These are phyloP conservation scores for Metacarcinus magister DNA, from an alignment of 2,888 invertebrate genomes.

Conservation along the genomic window DNA sequence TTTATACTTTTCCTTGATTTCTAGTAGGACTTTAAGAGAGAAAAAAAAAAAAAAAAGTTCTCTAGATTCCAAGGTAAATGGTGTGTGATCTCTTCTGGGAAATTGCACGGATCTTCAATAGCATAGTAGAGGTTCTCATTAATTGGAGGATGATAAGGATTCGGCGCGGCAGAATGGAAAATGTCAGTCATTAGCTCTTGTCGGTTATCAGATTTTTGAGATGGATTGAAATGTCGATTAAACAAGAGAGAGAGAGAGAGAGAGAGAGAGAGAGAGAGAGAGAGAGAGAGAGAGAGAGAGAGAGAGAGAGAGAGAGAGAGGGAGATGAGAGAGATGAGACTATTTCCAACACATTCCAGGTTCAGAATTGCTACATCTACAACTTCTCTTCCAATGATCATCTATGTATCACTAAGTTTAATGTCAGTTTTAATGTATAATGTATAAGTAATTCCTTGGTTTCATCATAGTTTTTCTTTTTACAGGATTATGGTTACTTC, in stretches of 20 bases:
- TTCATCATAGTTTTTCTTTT: too few species aligned
- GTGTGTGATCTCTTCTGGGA: background rate
- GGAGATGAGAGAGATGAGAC: too few species aligned
- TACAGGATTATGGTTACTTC: too few species aligned
- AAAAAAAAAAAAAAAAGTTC: background rate
- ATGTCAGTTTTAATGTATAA: too few species aligned
- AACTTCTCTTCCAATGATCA: too few species aligned
- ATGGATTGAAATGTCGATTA: background rate
- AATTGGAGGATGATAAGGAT: background rate
- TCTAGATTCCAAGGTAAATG: background rate
- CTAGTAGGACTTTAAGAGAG: too few species aligned
- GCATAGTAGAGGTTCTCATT: background rate
- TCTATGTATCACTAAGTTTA: too few species aligned
- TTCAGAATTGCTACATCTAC: too few species aligned
- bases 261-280: constrained; percentile 26
- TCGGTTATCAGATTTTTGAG: background rate
- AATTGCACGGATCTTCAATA: background rate
- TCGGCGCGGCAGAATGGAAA: background rate
- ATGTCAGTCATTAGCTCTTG: background rate
- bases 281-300: constrained; percentile 26
- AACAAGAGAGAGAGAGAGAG: background rate
- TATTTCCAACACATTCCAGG: too few species aligned
- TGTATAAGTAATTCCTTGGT: too few species aligned
- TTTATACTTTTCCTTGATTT: background rate
- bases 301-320: background rate